phyloP scores from a whole-genome alignment of 2,113 vertebrate genomes.

The Meles meles region DNA sequence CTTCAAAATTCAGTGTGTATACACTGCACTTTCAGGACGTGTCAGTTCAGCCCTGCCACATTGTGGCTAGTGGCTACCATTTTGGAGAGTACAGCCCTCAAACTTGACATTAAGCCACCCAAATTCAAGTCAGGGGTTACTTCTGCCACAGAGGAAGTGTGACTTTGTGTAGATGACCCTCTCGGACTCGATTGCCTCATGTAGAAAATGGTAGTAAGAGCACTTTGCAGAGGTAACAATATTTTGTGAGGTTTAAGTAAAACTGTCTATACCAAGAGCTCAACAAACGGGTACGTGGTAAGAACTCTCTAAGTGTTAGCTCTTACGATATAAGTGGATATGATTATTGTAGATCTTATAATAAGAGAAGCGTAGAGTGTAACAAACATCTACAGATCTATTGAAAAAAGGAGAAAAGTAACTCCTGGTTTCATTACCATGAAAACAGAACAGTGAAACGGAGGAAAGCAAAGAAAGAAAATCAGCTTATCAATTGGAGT shows the following conservation, averaged over 20 bases:
- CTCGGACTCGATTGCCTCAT: background rate
- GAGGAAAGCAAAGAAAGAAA: background rate
- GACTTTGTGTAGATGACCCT: background rate
- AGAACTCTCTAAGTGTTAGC: background rate
- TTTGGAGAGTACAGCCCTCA: background rate
- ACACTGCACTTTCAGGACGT: fast-evolving
- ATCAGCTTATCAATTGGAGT: background rate
- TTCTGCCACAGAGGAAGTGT: background rate
- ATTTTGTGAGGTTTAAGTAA: background rate
- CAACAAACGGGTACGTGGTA: fast-evolving
- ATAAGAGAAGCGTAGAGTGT: background rate
- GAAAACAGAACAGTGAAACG: background rate
- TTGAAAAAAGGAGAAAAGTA: too few relatives aligned
- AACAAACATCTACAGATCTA: background rate
- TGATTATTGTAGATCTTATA: background rate
- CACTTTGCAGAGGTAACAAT: background rate
- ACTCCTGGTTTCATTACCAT: background rate
- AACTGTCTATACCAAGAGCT: background rate
- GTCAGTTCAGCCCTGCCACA: fast-evolving
- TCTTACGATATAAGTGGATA: background rate
- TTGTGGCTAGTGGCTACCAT: fast-evolving
- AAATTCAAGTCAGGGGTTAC: background rate
- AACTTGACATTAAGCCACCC: too few relatives aligned
- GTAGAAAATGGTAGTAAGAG: background rate
- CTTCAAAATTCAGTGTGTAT: background rate